Conservation (phyloP, 2,113 vertebrate genomes). For the Psilopogon haemacephalus region DNA sequence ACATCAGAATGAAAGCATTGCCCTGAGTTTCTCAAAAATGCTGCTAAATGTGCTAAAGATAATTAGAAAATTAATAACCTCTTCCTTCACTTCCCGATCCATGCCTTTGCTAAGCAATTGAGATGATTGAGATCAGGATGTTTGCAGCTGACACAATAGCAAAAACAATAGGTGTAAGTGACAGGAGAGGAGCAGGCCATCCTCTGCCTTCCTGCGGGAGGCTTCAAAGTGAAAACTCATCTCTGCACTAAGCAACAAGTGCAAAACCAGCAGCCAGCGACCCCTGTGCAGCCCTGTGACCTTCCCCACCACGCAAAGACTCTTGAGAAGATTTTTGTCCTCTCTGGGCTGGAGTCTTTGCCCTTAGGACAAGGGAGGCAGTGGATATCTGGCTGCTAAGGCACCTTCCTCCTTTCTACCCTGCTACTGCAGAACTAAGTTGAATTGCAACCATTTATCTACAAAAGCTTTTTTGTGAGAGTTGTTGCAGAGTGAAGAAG, state of each 20-base stretch:
- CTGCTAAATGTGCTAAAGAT: not conserved
- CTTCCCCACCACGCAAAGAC: not conserved
- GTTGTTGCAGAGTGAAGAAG: rapidly evolving
- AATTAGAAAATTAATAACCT: not conserved
- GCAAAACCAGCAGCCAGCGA: not conserved
- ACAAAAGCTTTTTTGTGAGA: not conserved
- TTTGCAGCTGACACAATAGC: not conserved
- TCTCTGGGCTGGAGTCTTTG: not conserved
- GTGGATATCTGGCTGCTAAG: rapidly evolving
- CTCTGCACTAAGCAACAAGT: not conserved
- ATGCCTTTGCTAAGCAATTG: not conserved
- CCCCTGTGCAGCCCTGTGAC: not conserved
- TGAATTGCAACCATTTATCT: not conserved
- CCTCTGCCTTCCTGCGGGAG: not conserved
- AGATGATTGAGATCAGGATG: not conserved
- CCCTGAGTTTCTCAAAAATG: not conserved
- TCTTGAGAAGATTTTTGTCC: rapidly evolving
- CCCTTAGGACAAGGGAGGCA: not conserved
- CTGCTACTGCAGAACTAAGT: not conserved
- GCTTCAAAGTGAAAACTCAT: not conserved
- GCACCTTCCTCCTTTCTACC: not conserved
- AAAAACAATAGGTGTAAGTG: not conserved
- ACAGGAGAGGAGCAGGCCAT: not conserved
- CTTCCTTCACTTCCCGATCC: not conserved
- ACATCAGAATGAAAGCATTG: not conserved